Evolutionary conservation across 2,888 invertebrate genomes (phyloP), one percentile per base, ranked within the genome.

Genomic region (Eurois occulta): DNA sequence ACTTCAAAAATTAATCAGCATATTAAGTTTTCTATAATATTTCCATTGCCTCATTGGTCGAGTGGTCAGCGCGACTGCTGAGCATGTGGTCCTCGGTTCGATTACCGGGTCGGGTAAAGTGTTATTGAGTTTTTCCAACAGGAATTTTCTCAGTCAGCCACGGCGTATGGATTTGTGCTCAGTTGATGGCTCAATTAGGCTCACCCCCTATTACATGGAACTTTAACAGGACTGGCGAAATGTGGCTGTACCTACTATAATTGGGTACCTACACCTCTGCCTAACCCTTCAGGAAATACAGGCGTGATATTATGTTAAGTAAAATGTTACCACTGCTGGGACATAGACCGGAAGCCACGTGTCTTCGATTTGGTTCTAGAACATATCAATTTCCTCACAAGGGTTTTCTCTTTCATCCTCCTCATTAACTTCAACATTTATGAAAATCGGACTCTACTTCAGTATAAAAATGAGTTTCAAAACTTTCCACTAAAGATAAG

Each of bases 381-480:
- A 10, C 28, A 28, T 16, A 62, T 21, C 10, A 10, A 32, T 35
- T 10, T 5, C 60, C 21, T 21, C 21, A 60, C 10, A 60, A 21
- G 8, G 4, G 7, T 60, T 60, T 18, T 3, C 32, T 18, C 0
- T 4, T 32, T 60, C 10, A 32, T 21, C 7, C 32, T 21, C 21
- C 10, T 32, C 60, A 32, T 62, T 35, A 35, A 43, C 2, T 52
- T n/a, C 18, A 60, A 38, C 28, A 64, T 75, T 58, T 58, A 60
- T 8, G 3, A 72, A 75, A 78, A 76, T 75, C 43, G 41, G 75
- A 75, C n/a, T 58, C 38, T 68, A 70, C 55, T 77, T 52, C n/a
- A 52, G 24, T 73, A 67, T 64, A 77, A 81, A 81, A 78, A 78
- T 81, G 64, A 80, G 35, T 62, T 62, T 62, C 35, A 11, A 62